Evolutionary conservation across 1,140 invertebrate species (phyloP), one percentile per base, ranked within the genome.

Genomic region (Gryon sp.): DNA sequence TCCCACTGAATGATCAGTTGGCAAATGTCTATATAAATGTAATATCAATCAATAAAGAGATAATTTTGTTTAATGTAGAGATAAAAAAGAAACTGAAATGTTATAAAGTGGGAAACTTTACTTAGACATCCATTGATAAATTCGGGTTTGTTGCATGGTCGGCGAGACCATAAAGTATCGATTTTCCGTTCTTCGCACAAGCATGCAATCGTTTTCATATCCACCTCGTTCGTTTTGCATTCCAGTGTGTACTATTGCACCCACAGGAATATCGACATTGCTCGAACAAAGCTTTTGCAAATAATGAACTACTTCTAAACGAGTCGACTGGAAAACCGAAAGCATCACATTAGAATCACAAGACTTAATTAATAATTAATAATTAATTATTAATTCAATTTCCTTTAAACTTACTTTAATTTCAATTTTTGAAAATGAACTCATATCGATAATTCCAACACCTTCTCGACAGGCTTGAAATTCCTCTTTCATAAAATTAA

Each of bases 131-230:
- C 95, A 96, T 40, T 92, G 91, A 72, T 91, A 91, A 57, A 93
- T 92, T 8, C 94, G 87, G 0, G 93, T 94, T 86, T 96, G 94
- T 83, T 96, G 95, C 63, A 93, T 93, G 4, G 94, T 94, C 11
- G 95, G 95, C 12, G 93, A 94, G n/a, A 96, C 94, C 90, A 96
- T 93, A 84, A 96, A 95, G 80, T 92, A 96, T 76, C 92, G 90
- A 72, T 94, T 94, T 34, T 93, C 88, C 3, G 89, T 85, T 69
- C 94, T 93, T 81, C 94, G 87, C 1, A 93, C 92, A 2, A 96
- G 80, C 83, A 93, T 94, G 78, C 94, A 95, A 83, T 96, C 94
- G 82, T 95, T 95, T 84, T 95, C 94, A 84, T 95, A 95, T 6
- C 95, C 94, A 65, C 95, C 95, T 76, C 87, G 85, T 62, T 92